phyloP scores from a whole-genome alignment of 2,797 vertebrate genomes.

The Synanceia verrucosa region DNA sequence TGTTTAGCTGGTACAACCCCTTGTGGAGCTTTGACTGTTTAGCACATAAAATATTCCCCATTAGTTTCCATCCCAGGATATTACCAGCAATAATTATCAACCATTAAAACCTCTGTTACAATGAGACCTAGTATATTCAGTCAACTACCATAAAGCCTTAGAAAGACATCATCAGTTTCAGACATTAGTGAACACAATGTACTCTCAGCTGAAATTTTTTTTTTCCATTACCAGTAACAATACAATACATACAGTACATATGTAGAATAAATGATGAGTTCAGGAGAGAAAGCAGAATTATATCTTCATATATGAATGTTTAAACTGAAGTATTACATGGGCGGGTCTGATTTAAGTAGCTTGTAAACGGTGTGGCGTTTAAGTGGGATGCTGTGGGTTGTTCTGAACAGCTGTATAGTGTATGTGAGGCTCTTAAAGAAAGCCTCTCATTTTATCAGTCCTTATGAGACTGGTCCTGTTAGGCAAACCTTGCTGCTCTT shows the following conservation, averaged over 20 bases:
- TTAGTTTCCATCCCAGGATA: not conserved
- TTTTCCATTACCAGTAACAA: not conserved
- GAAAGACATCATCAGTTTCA: not conserved
- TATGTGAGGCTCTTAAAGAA: constrained; percentile 66
- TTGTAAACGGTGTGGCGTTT: constrained; percentile 4
- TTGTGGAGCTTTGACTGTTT: not conserved
- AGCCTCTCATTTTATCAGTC: constrained; percentile 78
- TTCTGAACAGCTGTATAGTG: constrained; percentile 46
- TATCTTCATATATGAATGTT: constrained; percentile 15
- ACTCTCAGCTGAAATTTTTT: not conserved
- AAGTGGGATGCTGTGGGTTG: constrained; percentile 24
- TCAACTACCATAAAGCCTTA: not conserved
- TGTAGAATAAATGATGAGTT: not conserved
- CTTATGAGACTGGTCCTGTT: constrained; percentile 84
- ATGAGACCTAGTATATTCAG: not conserved
- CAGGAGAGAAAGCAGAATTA: not conserved
- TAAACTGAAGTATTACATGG: constrained; percentile 1
- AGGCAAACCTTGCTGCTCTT: constrained; percentile 85
- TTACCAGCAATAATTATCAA: not conserved
- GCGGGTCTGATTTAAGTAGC: not conserved
- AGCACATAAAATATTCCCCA: not conserved
- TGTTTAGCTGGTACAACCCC: not conserved
- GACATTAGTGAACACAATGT: not conserved
- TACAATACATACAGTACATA: not conserved
- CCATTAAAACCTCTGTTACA: not conserved